phyloP scores from a whole-genome alignment of 2,888 invertebrate genomes.

The Galeopsomyia nigrocyanea region DNA sequence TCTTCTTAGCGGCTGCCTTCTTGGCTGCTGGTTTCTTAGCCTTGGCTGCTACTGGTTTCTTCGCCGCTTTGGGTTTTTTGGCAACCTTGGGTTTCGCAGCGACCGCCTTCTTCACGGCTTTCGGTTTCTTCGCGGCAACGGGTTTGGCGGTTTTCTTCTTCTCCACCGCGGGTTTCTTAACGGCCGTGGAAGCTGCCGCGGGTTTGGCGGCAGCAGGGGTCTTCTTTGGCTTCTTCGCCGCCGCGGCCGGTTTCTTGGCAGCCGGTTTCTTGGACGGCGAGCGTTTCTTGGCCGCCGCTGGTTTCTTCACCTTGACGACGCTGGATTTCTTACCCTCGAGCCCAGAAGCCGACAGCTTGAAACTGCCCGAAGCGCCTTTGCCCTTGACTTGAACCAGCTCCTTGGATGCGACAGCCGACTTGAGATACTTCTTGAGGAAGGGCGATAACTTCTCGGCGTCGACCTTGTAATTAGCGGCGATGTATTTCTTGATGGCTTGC shows the following conservation, averaged over 20 bases:
- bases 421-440: slow-evolving; percentile 75
- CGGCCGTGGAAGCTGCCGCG: slow-evolving; percentile 2
- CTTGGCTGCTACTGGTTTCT: slow-evolving; percentile 42
- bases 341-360: slow-evolving; percentile 65
- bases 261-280: slow-evolving; percentile 52
- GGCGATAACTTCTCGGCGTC: slow-evolving; percentile 73
- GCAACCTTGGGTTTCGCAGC: slow-evolving; percentile 12
- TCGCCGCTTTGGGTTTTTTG: slow-evolving; percentile 32
- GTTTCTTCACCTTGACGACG: background rate
- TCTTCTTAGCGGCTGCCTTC: slow-evolving; percentile 3
- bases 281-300: slow-evolving; percentile 54
- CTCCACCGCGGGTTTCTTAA: slow-evolving; percentile 47
- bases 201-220: slow-evolving; percentile 52
- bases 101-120: slow-evolving; percentile 17
- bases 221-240: slow-evolving; percentile 45
- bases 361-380: slow-evolving; percentile 71
- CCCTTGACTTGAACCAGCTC: slow-evolving; percentile 71
- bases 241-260: slow-evolving; percentile 45
- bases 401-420: slow-evolving; percentile 69
- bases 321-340: slow-evolving; percentile 38
- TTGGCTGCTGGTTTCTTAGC: slow-evolving; percentile 43
- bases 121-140: slow-evolving; percentile 49
- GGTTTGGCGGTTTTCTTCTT: slow-evolving; percentile 49
- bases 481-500: slow-evolving; percentile 76
- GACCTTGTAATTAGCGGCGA: slow-evolving; percentile 73